Evolutionary conservation across 2,113 vertebrate species (phyloP).

Genomic region (Podarcis muralis): DNA sequence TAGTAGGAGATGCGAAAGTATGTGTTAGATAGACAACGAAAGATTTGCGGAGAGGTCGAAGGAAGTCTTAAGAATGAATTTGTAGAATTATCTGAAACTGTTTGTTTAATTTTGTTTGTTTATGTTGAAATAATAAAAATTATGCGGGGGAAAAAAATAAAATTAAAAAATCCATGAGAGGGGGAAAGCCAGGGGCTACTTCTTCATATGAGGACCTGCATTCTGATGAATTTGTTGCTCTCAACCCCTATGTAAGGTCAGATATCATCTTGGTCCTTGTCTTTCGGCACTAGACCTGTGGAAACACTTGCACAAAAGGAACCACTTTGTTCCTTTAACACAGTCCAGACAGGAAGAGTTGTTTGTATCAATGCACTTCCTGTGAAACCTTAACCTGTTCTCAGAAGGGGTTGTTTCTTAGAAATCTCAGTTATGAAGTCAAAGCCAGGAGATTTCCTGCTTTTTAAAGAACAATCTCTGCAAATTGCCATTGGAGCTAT

Average conservation of each 20-base stretch:
- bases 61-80: too few relatives aligned
- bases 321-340: not conserved
- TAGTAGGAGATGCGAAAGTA: too few relatives aligned
- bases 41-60: too few relatives aligned
- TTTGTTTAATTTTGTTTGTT: too few relatives aligned
- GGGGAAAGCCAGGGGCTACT: not conserved
- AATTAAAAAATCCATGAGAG: too few relatives aligned
- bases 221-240: not conserved
- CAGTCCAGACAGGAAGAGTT: not conserved
- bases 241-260: not conserved
- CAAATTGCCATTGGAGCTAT: not conserved
- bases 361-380: not conserved
- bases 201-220: too few relatives aligned
- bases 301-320: not conserved
- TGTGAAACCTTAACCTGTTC: not conserved
- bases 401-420: not conserved
- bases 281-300: not conserved
- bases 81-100: too few relatives aligned
- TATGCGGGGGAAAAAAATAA: too few relatives aligned
- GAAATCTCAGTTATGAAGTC: not conserved
- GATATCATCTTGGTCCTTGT: not conserved
- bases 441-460: not conserved
- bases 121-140: too few relatives aligned
- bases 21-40: too few relatives aligned
- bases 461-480: not conserved